Conservation (phyloP, 2,888 invertebrate species). For the Lithophane ornitopus region DNA sequence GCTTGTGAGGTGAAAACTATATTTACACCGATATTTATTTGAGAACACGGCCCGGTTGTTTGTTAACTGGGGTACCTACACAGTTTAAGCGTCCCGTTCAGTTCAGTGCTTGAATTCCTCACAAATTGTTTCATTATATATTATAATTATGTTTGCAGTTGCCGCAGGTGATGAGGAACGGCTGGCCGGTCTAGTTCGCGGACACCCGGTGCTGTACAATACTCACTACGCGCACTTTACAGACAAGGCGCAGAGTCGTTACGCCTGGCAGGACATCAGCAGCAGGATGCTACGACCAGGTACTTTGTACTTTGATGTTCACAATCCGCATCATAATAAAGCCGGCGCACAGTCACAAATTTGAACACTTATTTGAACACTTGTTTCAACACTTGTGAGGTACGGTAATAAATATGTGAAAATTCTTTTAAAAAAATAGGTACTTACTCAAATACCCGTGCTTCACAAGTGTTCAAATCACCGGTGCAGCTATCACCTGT, state of each 20-base stretch:
- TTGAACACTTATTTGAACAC: too few species aligned
- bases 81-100: neutral
- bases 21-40: neutral
- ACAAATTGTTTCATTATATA: neutral
- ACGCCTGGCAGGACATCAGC: slow-evolving; percentile 25
- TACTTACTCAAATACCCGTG: too few species aligned
- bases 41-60: neutral
- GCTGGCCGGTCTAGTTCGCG: slow-evolving; percentile 24
- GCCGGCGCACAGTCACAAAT: too few species aligned
- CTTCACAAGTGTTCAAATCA: too few species aligned
- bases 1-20: too few species aligned
- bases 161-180: neutral
- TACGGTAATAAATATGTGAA: too few species aligned
- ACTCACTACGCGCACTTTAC: neutral
- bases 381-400: too few species aligned
- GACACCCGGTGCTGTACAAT: slow-evolving; percentile 33
- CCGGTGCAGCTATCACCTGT: too few species aligned
- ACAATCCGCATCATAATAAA: neutral
- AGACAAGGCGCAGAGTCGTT: slow-evolving; percentile 1
- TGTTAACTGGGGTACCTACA: neutral
- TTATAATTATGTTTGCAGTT: neutral
- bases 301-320: slow-evolving; percentile 3
- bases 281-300: slow-evolving; percentile 17
- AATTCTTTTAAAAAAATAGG: too few species aligned
- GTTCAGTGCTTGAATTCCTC: neutral